Base-by-base conservation (phyloP, 2,888 invertebrate species). In the Toxonevra muliebris region DNA sequence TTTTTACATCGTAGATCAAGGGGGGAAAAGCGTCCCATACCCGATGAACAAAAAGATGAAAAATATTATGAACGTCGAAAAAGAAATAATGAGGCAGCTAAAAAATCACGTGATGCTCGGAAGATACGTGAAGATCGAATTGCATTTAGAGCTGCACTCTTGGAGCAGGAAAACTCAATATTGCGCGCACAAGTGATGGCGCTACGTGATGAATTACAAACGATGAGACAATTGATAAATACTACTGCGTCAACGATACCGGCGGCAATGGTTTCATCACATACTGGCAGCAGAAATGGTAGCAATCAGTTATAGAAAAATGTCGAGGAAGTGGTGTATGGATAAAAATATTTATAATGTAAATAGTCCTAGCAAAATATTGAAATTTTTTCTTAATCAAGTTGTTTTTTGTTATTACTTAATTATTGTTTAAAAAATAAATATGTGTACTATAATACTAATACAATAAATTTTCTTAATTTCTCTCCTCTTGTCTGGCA, bases 51-150 rank as follows among this genome's bases (percentile, higher is more conserved):
- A 80, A 96, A 96, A 79, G 96, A 96, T 77, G 93, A 92, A 70
- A 95, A 94, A 83, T 96, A 96, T 84, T 96, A 91, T 82, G 96
- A 96, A 83, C 86, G 95, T 55, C 87, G 96, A 69, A 90, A 93
- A 79, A 87, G 95, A 10, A 96, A 96, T 84, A 96, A 96, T 83
- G 91, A 93, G 80, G 96, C 96, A 0, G 96, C 96, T 0, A 96
- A 96, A 85, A 96, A 96, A 83, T 95, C 95, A 0, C 85, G 96
- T 41, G 96, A 96, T 82, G 94, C 95, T 0, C 87, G 96, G 30
- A 92, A 95, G 83, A 89, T 93, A 60, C 87, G 96, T 41, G 96
- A 96, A 82, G 96, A 96, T 84, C 93, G 95, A 90, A 92, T 95
- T 75, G 95, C 95, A 0, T 88, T 95, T 79, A 88, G 93, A 61